Conservation (phyloP, 2,113 vertebrate genomes). For the Conger conger region DNA sequence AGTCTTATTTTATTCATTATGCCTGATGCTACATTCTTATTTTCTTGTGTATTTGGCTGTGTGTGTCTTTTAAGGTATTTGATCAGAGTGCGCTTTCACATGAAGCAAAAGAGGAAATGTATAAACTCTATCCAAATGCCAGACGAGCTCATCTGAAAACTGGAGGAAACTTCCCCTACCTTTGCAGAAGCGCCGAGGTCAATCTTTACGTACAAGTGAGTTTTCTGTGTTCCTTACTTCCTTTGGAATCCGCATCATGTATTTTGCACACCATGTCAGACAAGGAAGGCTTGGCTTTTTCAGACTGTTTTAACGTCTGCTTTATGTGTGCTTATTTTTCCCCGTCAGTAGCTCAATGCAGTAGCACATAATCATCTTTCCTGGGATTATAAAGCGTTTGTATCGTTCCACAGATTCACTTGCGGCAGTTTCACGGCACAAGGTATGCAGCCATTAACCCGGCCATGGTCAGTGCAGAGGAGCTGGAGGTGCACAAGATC, state of each 20-base stretch:
- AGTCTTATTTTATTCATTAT: background rate
- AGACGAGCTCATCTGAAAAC: constrained; percentile 97
- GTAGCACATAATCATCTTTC: background rate
- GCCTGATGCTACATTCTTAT: background rate
- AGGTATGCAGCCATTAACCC: constrained; percentile 89
- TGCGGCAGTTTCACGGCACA: constrained; percentile 93
- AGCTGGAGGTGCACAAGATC: constrained; percentile 85
- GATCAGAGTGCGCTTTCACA: constrained; percentile 95
- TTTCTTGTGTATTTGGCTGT: background rate
- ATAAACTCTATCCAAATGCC: constrained; percentile 93
- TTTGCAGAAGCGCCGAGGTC: constrained; percentile 94
- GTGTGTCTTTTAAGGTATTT: constrained; percentile 76
- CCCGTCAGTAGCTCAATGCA: background rate
- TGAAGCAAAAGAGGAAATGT: constrained; percentile 98
- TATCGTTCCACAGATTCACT: constrained; percentile 78
- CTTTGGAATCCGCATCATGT: background rate
- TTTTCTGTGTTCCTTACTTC: background rate
- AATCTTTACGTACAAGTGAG: constrained; percentile 93
- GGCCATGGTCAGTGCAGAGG: constrained; percentile 87
- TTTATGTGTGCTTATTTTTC: background rate
- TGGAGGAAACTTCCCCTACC: constrained; percentile 94
- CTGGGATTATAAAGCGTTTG: background rate
- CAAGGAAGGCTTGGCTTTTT: background rate
- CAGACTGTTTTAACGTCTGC: background rate
- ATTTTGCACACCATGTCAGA: background rate